Evolutionary conservation across 2,113 vertebrate species (phyloP).

Genomic region (Theristicus caerulescens): DNA sequence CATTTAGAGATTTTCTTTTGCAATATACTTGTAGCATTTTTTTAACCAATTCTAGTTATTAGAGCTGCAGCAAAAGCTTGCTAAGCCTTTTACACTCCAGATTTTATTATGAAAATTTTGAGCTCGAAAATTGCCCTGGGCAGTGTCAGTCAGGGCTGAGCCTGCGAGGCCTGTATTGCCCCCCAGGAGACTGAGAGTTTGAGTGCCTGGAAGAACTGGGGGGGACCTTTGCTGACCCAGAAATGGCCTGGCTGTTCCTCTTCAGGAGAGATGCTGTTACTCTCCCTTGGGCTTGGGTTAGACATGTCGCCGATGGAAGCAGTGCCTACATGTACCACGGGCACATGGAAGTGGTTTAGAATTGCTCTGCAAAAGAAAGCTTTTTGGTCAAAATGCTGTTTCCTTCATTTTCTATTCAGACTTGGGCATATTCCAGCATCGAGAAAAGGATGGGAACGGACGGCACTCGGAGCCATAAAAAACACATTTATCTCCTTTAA

Average conservation of each 20-base stretch:
- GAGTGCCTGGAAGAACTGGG: background rate
- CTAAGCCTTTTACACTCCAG: background rate
- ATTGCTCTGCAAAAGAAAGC: background rate
- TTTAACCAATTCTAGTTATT: background rate
- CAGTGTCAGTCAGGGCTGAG: background rate
- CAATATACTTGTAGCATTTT: background rate
- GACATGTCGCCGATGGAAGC: fast-evolving
- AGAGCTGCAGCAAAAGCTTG: background rate
- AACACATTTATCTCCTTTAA: background rate
- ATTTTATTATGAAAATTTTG: background rate
- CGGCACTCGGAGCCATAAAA: background rate
- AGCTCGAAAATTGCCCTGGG: background rate
- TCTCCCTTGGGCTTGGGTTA: background rate
- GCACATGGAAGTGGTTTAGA: background rate
- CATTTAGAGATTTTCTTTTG: background rate
- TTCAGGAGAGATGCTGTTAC: background rate
- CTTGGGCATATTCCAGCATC: background rate
- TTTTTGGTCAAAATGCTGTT: background rate
- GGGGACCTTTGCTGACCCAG: background rate
- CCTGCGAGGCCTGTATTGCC: background rate
- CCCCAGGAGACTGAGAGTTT: background rate
- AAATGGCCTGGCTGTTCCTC: background rate
- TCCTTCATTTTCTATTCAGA: background rate
- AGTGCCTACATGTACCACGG: background rate
- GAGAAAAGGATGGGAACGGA: background rate